Evolutionary conservation across 2,888 invertebrate genomes (phyloP).

Genomic region (Rapana venosa): DNA sequence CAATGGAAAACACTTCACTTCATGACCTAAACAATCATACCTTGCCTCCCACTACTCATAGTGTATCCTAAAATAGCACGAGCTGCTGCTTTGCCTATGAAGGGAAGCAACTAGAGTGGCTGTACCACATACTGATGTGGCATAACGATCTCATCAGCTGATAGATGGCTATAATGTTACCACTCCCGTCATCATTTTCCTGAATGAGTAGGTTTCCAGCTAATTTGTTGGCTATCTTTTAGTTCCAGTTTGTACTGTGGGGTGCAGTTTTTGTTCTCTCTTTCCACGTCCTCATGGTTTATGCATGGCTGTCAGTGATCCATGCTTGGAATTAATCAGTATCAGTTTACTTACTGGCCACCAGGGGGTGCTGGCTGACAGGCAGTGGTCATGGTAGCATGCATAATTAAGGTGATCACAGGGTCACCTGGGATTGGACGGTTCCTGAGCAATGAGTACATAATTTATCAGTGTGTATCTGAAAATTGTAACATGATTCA

Average conservation of each 20-base stretch:
- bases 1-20: too few species aligned
- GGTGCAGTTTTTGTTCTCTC: background rate
- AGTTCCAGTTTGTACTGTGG: background rate
- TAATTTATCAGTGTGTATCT: too few species aligned
- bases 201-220: too few species aligned
- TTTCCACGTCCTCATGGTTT: background rate
- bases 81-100: too few species aligned
- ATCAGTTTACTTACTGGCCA: background rate
- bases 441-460: too few species aligned
- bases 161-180: background rate
- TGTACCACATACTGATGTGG: too few species aligned
- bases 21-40: too few species aligned
- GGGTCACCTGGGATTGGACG: background rate
- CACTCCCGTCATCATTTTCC: background rate
- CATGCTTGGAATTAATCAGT: background rate
- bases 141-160: too few species aligned
- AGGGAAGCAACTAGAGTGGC: too few species aligned
- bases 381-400: background rate
- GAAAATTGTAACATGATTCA: background rate
- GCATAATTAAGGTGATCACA: background rate
- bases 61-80: too few species aligned
- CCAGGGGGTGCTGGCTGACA: background rate
- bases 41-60: too few species aligned
- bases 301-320: background rate
- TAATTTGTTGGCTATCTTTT: too few species aligned